Evolutionary conservation across 2,888 invertebrate genomes (phyloP).

Genomic region (Plutella xylostella): DNA sequence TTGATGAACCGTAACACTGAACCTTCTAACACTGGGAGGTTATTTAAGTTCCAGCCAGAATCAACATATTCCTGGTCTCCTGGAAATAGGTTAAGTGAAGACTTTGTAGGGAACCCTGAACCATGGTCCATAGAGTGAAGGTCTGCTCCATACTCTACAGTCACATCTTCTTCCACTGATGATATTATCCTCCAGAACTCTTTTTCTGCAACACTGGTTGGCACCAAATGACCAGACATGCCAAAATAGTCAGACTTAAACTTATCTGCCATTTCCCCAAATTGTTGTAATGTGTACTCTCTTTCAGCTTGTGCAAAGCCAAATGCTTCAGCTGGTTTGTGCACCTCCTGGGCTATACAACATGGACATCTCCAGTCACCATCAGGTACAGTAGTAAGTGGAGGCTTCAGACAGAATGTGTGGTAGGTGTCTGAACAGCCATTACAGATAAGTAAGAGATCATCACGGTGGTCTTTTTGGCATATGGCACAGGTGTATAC

Average conservation of each 20-base stretch:
- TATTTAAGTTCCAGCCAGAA: slow-evolving; percentile 83
- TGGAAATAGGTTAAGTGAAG: slow-evolving; percentile 69
- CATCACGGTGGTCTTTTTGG: slow-evolving; percentile 75
- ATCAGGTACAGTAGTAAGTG: slow-evolving; percentile 74
- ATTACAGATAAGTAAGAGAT: slow-evolving; percentile 76
- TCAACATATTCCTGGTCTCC: slow-evolving; percentile 74
- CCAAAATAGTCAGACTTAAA: slow-evolving; percentile 83
- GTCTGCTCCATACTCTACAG: slow-evolving; percentile 85
- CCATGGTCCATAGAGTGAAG: slow-evolving; percentile 82
- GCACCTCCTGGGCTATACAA: slow-evolving; percentile 75
- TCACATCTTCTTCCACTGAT: slow-evolving; percentile 78
- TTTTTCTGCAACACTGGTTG: slow-evolving; percentile 73
- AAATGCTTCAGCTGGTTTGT: slow-evolving; percentile 77
- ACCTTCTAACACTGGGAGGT: slow-evolving; percentile 77
- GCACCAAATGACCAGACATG: slow-evolving; percentile 74
- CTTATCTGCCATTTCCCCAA: slow-evolving; percentile 83
- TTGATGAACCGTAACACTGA: slow-evolving; percentile 80
- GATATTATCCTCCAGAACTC: slow-evolving; percentile 84
- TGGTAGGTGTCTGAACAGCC: slow-evolving; percentile 81
- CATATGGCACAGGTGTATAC: slow-evolving; percentile 75
- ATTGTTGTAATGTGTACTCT: slow-evolving; percentile 78
- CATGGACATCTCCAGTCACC: slow-evolving; percentile 81
- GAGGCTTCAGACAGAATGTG: slow-evolving; percentile 79
- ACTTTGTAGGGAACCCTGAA: slow-evolving; percentile 80
- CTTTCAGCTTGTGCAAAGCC: slow-evolving; percentile 82